Evolutionary conservation across 1,140 invertebrate species (phyloP).

Genomic region (Rhagoletis zephyria): DNA sequence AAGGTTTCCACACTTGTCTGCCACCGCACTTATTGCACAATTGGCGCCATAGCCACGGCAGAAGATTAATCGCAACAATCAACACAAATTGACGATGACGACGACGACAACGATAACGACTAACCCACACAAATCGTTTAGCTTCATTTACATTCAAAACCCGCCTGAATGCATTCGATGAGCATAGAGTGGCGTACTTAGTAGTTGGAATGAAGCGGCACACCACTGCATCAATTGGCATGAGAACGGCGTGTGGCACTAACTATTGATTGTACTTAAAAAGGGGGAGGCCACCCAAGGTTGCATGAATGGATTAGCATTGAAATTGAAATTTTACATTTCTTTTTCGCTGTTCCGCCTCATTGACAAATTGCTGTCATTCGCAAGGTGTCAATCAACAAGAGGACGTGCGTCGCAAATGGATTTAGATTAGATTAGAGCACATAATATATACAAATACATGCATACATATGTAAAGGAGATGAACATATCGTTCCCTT

Average conservation of each 20-base stretch:
- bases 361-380: conserved; percentile 28
- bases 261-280: neutral
- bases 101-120: neutral
- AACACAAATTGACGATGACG: conserved; percentile 27
- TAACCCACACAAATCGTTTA: conserved; percentile 24
- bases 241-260: conserved; percentile 32
- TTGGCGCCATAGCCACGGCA: conserved; percentile 29
- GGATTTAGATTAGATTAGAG: conserved; percentile 28
- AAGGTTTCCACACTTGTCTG: conserved; percentile 30
- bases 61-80: conserved; percentile 45
- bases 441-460: too few relatives aligned
- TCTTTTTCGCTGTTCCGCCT: neutral
- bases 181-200: neutral
- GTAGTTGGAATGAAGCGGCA: neutral
- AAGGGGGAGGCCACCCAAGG: conserved; percentile 20
- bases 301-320: conserved; percentile 39
- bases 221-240: neutral
- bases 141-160: conserved; percentile 42
- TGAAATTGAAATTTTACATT: conserved; percentile 30
- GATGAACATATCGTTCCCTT: too few relatives aligned
- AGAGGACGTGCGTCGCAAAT: neutral
- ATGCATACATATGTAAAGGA: too few relatives aligned
- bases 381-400: neutral
- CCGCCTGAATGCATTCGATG: neutral
- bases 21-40: neutral